Evolutionary conservation across 2,888 invertebrate genomes (phyloP), one percentile per base, ranked within the genome.

Genomic region (Cantharis lateralis): DNA sequence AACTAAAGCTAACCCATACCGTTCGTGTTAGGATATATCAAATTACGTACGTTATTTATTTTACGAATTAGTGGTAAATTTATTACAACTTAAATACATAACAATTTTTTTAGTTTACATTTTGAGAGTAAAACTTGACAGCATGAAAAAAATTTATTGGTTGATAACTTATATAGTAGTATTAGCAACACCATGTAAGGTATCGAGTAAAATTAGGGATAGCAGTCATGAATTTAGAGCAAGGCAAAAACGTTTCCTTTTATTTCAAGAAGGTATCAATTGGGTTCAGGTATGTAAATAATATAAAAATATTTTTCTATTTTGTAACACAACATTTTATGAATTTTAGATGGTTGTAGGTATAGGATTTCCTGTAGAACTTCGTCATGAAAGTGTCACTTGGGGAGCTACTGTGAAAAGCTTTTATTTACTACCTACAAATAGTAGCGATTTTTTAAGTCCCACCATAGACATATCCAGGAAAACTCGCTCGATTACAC

Each of bases 351-450:
- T 93, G 81, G 92, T 93, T 81, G 90, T 92, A 71, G 93, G 93
- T 83, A 88, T 93, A 75, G 93, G 93, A 84, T 88, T 93, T 24
- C 93, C 93, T 2, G 91, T 93, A 26, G 92, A 93, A 83, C 87
- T 92, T 15, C 90, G 91, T 85, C 90, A 91, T 84, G 89, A 91
- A 80, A 89, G 92, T 80, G 91, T 93, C 7, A 91, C 92, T 13
- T 89, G 92, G 48, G 93, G 93, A 0, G 91, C 91, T 10, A 93
- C 93, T 15, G 90, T 93, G 26, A 93, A 93, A 86, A 92, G 93
- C 79, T 93, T 92, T 86, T 93, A 93, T 86, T 89, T 91, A 78
- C 86, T 93, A 77, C 93, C 93, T 7, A 91, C 91, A 72, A 93
- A 93, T 83, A 91, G 91, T 81, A 87, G 91, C 0, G 89, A 90